These are phyloP conservation scores for Trichacis sp. DNA, from an alignment of 2,888 invertebrate species.

Conservation along the genomic window DNA sequence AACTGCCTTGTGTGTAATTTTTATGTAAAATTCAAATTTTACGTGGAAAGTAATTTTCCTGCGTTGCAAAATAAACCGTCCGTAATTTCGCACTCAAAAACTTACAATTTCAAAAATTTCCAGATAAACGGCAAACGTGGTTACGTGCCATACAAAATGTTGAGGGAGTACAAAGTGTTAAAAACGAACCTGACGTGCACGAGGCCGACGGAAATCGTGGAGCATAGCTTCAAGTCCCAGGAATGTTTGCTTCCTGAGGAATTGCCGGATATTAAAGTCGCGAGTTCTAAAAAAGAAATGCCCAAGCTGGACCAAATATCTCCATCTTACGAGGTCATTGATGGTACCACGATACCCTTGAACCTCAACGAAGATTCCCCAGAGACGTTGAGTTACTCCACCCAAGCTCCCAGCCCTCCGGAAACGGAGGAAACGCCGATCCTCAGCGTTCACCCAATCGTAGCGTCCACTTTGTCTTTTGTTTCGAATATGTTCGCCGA, in stretches of 20 bases:
- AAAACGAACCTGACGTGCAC: constrained; percentile 63
- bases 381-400: constrained; percentile 38
- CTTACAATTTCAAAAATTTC: constrained; percentile 31
- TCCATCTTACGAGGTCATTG: constrained; percentile 71
- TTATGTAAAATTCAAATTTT: too few relatives aligned
- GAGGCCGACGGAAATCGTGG: constrained; percentile 67
- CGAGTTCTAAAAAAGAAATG: constrained; percentile 14
- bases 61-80: too few relatives aligned
- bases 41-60: too few relatives aligned
- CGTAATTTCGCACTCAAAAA: too few relatives aligned
- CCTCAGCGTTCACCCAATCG: constrained; percentile 47
- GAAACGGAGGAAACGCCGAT: constrained; percentile 43
- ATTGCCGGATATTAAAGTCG: constrained; percentile 8
- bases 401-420: constrained; percentile 9
- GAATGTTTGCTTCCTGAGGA: background rate
- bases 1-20: too few relatives aligned
- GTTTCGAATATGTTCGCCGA: constrained; percentile 22
- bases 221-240: background rate
- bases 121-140: constrained; percentile 77
- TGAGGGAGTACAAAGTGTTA: constrained; percentile 74
- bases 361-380: constrained; percentile 29
- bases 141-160: constrained; percentile 73
- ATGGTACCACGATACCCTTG: constrained; percentile 75
- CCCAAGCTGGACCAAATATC: constrained; percentile 26
- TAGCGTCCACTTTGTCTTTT: constrained; percentile 35